phyloP scores from a whole-genome alignment of 2,888 invertebrate genomes.

The Catocala sponsa region DNA sequence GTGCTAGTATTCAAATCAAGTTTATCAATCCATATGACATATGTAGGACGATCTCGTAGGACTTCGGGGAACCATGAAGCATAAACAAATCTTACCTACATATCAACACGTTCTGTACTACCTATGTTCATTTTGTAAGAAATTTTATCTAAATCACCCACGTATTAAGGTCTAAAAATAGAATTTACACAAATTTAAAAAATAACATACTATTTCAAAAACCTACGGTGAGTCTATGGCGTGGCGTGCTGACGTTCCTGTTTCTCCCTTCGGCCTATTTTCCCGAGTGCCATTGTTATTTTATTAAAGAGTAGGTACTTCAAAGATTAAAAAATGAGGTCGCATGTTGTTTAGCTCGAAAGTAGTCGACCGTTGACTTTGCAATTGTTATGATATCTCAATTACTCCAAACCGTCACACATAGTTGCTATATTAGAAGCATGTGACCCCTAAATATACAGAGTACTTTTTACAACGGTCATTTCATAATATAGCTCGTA shows the following conservation, averaged over 20 bases:
- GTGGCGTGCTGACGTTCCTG: too few species aligned
- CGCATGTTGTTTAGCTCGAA: constrained; percentile 32
- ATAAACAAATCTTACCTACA: too few species aligned
- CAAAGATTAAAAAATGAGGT: constrained; percentile 33
- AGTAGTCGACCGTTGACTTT: constrained; percentile 28
- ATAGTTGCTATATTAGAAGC: constrained; percentile 44
- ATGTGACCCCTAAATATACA: constrained; percentile 39
- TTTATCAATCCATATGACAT: constrained; percentile 20
- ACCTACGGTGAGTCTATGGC: not conserved
- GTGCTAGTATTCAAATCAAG: constrained; percentile 28
- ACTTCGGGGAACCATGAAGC: constrained; percentile 1
- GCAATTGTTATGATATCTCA: constrained; percentile 33
- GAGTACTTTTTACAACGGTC: constrained; percentile 30
- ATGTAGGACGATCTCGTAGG: constrained; percentile 13
- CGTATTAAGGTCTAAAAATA: too few species aligned
- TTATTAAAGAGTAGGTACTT: constrained; percentile 17
- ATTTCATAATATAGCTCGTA: not conserved
- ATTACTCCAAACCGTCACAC: constrained; percentile 33
- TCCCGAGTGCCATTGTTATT: constrained; percentile 22
- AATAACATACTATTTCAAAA: too few species aligned
- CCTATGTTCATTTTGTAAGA: too few species aligned
- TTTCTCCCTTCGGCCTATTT: constrained; percentile 18
- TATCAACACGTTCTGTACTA: too few species aligned
- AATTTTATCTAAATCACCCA: too few species aligned
- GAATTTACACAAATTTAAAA: too few species aligned